Base-by-base conservation (phyloP, 2,797 vertebrate genomes). In the Poeciliopsis infans region DNA sequence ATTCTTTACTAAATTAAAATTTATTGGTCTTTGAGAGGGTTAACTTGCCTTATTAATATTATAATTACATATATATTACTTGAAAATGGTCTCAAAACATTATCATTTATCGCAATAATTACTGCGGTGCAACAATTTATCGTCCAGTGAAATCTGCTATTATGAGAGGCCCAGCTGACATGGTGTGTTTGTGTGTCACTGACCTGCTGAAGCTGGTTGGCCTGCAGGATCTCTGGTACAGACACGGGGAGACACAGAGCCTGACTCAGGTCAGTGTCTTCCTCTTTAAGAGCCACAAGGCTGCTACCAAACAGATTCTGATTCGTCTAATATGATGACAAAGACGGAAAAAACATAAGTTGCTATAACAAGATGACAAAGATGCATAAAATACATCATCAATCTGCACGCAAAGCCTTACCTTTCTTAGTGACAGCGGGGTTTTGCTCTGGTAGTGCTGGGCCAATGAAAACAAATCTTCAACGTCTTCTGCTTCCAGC, bases 391-490 rank as follows among this genome's bases (percentile, higher is more conserved):
- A 20, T 49, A 45, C 28, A 33, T 49, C n/a, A 33, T n/a, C 41
- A 18, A 41, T 39, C 61, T 68, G 23, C 23, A 31, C 68, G 46
- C 28, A 16, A 10, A 2, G 31, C 31, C 61, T 93, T 95, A 99
- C 98, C 97, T 99, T 99, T 88, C 97, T 96, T 88, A 99, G 97
- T 2, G 98, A 99, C 90, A 97, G 90, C 10, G 98, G 98, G 18
- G 98, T 99, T 95, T 97, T 99, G 94, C 96, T 98, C 95, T 97
- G 97, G 90, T 99, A 99, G 95, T 99, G 98, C 68, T 98, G 97
- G 25, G 98, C 98, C 95, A 99, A 89, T 87, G 97, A 97, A 90
- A 99, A 97, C 83, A 99, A 95, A 90, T 99, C 98, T 86, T 99
- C 98, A 86, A 97, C 96, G 85, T 99, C 98, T 83, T 98, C 97